A percentile compares a stretch with the other conserved stretches of the same genome.
Evolutionary conservation across 1,140 invertebrate genomes (phyloP).

Genomic region (Bombus cullumanus): DNA sequence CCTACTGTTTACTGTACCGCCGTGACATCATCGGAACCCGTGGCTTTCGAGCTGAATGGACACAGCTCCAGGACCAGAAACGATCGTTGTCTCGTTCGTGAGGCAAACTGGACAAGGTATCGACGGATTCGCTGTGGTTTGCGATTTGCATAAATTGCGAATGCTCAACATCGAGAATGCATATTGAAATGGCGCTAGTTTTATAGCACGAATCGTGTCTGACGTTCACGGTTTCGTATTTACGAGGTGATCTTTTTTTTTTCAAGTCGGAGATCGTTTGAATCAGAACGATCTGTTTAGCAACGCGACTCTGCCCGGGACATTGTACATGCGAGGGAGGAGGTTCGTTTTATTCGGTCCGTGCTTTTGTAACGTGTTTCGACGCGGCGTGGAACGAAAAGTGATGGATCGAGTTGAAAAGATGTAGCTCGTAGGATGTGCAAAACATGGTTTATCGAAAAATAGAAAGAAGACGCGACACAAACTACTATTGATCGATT

Average conservation of each 20-base stretch:
- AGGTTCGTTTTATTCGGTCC: neutral
- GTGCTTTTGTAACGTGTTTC: neutral
- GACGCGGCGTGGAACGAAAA: neutral
- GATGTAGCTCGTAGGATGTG: neutral
- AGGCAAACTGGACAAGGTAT: neutral
- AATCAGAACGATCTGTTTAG: neutral
- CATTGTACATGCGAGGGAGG: neutral
- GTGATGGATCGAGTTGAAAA: neutral
- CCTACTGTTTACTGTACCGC: constrained; percentile 14
- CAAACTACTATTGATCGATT: no score
- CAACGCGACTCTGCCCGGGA: neutral
- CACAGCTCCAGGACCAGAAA: neutral
- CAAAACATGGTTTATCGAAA: neutral
- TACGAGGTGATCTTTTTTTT: neutral
- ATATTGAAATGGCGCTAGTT: neutral
- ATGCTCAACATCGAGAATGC: neutral
- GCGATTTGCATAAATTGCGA: constrained; percentile 2
- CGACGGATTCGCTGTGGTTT: neutral
- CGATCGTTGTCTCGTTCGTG: no score
- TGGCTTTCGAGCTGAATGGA: neutral
- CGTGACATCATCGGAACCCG: neutral
- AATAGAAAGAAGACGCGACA: neutral
- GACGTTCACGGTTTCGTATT: neutral
- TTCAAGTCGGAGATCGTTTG: neutral
- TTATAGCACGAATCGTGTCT: neutral